phyloP scores from a whole-genome alignment of 37 sponge, comb jelly and placozoan genomes.

The Aplysina aerophoba region DNA sequence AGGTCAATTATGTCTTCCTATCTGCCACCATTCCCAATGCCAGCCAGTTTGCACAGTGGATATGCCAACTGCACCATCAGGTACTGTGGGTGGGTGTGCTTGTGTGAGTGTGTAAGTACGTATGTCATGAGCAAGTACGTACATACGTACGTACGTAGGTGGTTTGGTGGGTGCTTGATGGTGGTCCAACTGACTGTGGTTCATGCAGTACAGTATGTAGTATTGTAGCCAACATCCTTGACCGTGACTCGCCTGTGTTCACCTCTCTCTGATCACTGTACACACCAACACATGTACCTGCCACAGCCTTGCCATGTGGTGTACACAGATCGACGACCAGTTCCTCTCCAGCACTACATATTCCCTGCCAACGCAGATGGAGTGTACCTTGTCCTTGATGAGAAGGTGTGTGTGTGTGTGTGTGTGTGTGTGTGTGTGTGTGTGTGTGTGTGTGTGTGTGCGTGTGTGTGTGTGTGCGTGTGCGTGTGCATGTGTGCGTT shows the following conservation, averaged over 20 bases:
- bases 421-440: too few species aligned
- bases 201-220: too few species aligned
- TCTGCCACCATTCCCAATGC: conserved; percentile 99
- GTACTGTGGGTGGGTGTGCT: conserved; percentile 46
- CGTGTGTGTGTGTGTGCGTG: neutral
- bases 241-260: too few species aligned
- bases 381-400: conserved; percentile 95
- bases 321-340: conserved; percentile 96
- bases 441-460: too few species aligned
- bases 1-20: conserved; percentile 97
- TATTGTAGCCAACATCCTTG: too few species aligned
- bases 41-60: conserved; percentile 97
- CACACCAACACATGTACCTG: too few species aligned
- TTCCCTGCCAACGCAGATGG: conserved; percentile 97
- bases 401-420: conserved; percentile 83
- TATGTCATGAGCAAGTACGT: too few species aligned
- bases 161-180: too few species aligned
- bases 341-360: conserved; percentile 97
- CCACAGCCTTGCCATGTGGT: conserved; percentile 97
- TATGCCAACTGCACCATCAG: conserved; percentile 92
- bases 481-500: too few species aligned
- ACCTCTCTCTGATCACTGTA: too few species aligned
- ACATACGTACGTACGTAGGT: too few species aligned
- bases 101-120: neutral
- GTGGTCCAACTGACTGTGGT: too few species aligned